Evolutionary conservation across 2,888 invertebrate species (phyloP).

Genomic region (Drosophila lutescens): DNA sequence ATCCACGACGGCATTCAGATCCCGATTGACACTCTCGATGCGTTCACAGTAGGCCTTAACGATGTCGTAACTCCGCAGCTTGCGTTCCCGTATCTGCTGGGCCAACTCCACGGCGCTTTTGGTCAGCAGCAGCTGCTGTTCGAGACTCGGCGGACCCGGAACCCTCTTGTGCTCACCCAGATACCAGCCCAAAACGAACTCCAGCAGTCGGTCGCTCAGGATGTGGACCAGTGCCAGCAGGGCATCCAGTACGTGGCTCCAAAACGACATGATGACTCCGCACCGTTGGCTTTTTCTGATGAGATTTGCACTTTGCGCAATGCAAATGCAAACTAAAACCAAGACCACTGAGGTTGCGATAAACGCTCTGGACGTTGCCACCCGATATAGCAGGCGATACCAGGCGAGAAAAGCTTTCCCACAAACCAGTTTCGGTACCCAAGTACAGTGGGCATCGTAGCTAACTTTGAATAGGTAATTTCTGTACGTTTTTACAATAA

Average conservation of each 20-base stretch:
- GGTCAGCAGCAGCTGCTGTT: conserved; percentile 82
- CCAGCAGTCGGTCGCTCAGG: conserved; percentile 73
- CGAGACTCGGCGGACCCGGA: conserved; percentile 61
- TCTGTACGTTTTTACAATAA: too few relatives aligned
- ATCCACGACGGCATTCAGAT: conserved; percentile 93
- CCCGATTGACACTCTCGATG: conserved; percentile 88
- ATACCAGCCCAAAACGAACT: conserved; percentile 79
- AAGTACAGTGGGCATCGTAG: conserved; percentile 9
- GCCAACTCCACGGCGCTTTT: conserved; percentile 89
- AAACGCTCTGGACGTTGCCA: conserved; percentile 26
- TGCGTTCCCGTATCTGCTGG: conserved; percentile 87
- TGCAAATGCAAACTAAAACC: conserved; percentile 15
- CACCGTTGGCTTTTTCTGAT: conserved; percentile 4
- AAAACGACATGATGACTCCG: conserved; percentile 61
- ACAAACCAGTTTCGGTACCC: conserved; percentile 20
- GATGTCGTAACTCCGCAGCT: conserved; percentile 89
- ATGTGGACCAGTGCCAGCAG: conserved; percentile 75
- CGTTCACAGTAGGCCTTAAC: conserved; percentile 91
- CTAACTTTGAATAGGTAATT: not conserved
- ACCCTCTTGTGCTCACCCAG: conserved; percentile 76
- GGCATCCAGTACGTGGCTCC: conserved; percentile 64
- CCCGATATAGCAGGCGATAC: conserved; percentile 16
- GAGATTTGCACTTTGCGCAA: conserved; percentile 47
- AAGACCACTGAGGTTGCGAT: conserved; percentile 25
- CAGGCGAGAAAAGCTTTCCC: conserved; percentile 32